Evolutionary conservation across 2,888 invertebrate species (phyloP), one percentile per base, ranked within the genome.

Genomic region (Caradrina clavipalpis): DNA sequence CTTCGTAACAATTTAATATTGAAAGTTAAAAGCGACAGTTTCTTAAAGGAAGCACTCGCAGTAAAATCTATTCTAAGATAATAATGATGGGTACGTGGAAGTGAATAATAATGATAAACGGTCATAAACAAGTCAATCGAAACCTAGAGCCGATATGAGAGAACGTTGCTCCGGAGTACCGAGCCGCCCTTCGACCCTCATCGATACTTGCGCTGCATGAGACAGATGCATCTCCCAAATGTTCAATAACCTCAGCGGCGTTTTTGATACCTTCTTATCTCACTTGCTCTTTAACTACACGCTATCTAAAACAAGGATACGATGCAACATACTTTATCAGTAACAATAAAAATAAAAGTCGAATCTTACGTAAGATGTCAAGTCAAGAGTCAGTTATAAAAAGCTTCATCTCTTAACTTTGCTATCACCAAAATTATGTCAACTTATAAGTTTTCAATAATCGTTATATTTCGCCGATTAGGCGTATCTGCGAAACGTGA

Each of bases 71-170:
- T 93, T 92, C 91, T 92, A 89, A 90, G 88, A 88, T 91, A 91
- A 91, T 88, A 88, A 89, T 88, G 72, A 87, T 83, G 66, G 63
- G 59, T 76, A 88, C 85, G 83, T 88, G 88, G 87, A 88, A 90
- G 86, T 87, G 85, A 88, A 86, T 83, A 87, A 83, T 87, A 88
- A 86, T 92, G 92, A 94, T 93, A 91, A 89, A 91, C 80, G 90
- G 87, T 80, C 92, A 89, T 95, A 95, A 95, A 95, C 91, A 93
- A 92, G 90, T 91, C 91, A 89, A 89, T 89, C 88, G 88, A 89
- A 92, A 91, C 92, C 88, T 88, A 88, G 86, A 87, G 85, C 86
- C 83, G 91, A 92, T 93, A 93, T 83, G 81, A 81, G 85, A 88
- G 94, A 90, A 83, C 95, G 81, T 93, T 95, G 95, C 94, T 88